A percentile compares a stretch with the other conserved stretches of the same genome.
Evolutionary conservation across 2,113 vertebrate genomes (phyloP).

Genomic region (Menura novaehollandiae): DNA sequence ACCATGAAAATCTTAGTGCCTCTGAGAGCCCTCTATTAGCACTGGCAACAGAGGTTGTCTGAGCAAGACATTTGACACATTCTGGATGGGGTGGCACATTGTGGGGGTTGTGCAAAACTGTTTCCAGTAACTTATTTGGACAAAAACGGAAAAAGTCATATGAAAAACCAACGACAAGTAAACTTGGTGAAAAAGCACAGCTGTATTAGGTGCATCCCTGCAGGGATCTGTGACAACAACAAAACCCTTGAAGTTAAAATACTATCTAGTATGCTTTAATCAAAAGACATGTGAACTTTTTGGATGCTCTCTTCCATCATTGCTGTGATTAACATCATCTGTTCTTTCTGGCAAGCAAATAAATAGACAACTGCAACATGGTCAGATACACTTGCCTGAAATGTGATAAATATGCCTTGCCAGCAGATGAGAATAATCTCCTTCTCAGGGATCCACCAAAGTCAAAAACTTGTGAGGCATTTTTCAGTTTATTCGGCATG

Average conservation of each 20-base stretch:
- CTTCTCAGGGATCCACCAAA: not conserved
- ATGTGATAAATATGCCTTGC: not conserved
- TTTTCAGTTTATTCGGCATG: not conserved
- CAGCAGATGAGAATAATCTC: not conserved
- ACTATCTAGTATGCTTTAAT: slow-evolving; percentile 6
- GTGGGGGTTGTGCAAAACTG: not conserved
- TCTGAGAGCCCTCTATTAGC: not conserved
- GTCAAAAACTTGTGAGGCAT: not conserved
- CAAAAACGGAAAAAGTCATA: not conserved
- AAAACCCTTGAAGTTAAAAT: slow-evolving; percentile 27
- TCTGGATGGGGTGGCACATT: not conserved
- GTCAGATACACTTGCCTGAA: not conserved
- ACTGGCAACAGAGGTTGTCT: not conserved
- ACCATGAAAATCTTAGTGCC: not conserved
- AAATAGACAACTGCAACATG: slow-evolving; percentile 41
- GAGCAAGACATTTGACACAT: not conserved
- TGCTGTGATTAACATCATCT: slow-evolving; percentile 49
- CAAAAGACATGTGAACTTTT: slow-evolving; percentile 29
- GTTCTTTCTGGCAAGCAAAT: slow-evolving; percentile 40
- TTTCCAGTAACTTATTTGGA: not conserved
- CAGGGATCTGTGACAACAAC: not conserved
- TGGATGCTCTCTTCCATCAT: slow-evolving; percentile 18
- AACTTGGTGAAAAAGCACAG: not conserved
- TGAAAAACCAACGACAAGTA: not conserved
- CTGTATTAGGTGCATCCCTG: not conserved